Conservation (phyloP, 2,888 invertebrate species). For the Laothoe populi region DNA sequence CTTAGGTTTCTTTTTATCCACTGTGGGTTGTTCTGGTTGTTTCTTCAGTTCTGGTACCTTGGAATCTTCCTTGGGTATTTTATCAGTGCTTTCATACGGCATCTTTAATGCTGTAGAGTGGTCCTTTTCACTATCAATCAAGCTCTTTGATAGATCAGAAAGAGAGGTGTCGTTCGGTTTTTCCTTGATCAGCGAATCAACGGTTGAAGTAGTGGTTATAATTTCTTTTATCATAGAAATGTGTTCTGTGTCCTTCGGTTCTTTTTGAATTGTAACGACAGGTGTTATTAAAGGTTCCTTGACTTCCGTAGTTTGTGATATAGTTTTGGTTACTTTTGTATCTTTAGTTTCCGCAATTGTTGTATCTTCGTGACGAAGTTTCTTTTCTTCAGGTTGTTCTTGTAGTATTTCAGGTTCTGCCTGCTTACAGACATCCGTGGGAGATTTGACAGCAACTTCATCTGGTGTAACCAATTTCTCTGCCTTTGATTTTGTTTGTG, state of each 20-base stretch:
- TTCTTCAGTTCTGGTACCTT: not conserved
- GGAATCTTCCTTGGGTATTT: too few species aligned
- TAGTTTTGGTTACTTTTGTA: slow-evolving; percentile 30
- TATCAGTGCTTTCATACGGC: too few species aligned
- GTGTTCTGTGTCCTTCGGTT: not conserved
- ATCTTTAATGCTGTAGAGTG: slow-evolving; percentile 34
- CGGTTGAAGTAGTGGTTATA: not conserved
- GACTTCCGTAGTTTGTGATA: slow-evolving; percentile 27
- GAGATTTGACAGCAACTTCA: slow-evolving; percentile 11
- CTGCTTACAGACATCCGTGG: slow-evolving; percentile 21
- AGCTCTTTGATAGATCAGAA: slow-evolving; percentile 41
- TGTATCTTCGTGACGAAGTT: slow-evolving; percentile 4
- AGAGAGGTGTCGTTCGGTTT: slow-evolving; percentile 31
- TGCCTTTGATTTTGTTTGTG: slow-evolving; percentile 21
- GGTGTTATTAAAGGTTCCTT: not conserved
- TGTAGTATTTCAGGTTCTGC: slow-evolving; percentile 1
- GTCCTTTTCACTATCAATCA: slow-evolving; percentile 49
- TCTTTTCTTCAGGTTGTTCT: slow-evolving; percentile 21
- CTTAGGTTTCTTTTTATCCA: too few species aligned
- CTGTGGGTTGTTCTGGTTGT: not conserved
- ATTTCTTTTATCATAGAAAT: not conserved
- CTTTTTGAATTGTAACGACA: not conserved
- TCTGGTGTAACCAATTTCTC: slow-evolving; percentile 28
- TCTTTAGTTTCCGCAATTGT: not conserved
- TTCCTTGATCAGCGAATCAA: not conserved